These are phyloP conservation scores for Tetrao urogallus DNA, from an alignment of 2,113 vertebrate species.

Conservation along the genomic window DNA sequence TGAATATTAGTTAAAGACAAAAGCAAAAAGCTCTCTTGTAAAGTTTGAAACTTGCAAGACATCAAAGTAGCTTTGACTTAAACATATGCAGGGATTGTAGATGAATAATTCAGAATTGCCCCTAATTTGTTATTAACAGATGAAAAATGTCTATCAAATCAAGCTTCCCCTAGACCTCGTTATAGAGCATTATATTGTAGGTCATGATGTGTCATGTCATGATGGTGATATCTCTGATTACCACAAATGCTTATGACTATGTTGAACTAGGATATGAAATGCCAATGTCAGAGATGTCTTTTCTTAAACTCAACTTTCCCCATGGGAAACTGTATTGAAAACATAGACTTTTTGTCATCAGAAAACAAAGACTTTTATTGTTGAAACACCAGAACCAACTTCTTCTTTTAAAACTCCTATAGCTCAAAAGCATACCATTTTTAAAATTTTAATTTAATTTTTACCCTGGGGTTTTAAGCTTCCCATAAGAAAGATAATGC, in stretches of 20 bases:
- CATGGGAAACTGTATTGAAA: not conserved
- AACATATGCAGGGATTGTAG: not conserved
- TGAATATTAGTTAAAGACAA: not conserved
- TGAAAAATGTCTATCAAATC: slow-evolving; percentile 49
- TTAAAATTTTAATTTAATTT: not conserved
- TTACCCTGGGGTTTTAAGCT: not conserved
- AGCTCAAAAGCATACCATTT: not conserved
- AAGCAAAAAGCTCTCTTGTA: not conserved
- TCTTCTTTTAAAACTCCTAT: not conserved
- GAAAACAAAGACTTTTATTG: not conserved
- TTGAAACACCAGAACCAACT: not conserved
- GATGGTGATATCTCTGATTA: slow-evolving; percentile 13
- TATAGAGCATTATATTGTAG: not conserved
- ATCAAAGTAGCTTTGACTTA: slow-evolving; percentile 1
- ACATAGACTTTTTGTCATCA: not conserved
- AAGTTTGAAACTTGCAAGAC: not conserved
- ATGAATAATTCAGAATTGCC: slow-evolving; percentile 59
- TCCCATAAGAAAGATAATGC: not conserved
- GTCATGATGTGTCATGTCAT: slow-evolving; percentile 20
- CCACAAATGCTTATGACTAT: not conserved
- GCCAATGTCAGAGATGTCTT: not conserved
- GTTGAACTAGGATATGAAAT: not conserved
- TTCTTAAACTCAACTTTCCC: not conserved
- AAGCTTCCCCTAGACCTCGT: not conserved
- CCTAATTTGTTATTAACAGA: slow-evolving; percentile 54